These are phyloP conservation scores for Rhinoraja longicauda DNA, from an alignment of 2,797 vertebrate species.

Conservation along the genomic window DNA sequence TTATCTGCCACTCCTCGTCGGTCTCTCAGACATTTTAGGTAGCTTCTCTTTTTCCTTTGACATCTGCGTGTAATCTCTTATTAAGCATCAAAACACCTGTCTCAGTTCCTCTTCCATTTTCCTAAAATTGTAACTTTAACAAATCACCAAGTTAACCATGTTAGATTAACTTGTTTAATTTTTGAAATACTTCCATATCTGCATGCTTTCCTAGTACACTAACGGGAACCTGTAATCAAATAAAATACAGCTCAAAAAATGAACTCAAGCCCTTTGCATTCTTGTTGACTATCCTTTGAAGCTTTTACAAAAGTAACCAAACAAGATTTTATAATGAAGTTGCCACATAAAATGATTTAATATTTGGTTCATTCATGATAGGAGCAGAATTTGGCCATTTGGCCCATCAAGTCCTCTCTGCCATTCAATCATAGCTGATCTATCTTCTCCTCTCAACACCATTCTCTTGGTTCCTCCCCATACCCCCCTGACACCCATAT, in stretches of 20 bases:
- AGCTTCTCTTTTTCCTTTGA: neutral
- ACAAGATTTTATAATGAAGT: conserved; percentile 25
- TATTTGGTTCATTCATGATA: neutral
- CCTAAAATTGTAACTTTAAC: neutral
- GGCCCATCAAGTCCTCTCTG: no score
- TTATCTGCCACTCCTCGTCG: neutral
- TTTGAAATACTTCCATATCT: neutral
- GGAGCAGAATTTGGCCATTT: no score
- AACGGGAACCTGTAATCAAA: neutral
- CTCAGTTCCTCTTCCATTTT: neutral
- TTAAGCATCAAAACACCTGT: neutral
- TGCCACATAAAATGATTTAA: neutral
- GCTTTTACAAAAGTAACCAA: conserved; percentile 46
- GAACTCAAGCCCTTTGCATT: neutral
- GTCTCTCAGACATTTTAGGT: neutral
- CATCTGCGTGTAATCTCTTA: neutral
- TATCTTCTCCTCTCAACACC: no score
- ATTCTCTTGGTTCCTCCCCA: no score
- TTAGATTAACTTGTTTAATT: neutral
- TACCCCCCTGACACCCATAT: no score
- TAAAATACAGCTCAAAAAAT: neutral
- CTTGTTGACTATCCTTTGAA: conserved; percentile 47
- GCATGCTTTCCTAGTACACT: no score
- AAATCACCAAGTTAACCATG: neutral
- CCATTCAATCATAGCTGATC: no score